These are phyloP conservation scores for Melanostoma scalare DNA, from an alignment of 2,888 invertebrate species.

Conservation along the genomic window DNA sequence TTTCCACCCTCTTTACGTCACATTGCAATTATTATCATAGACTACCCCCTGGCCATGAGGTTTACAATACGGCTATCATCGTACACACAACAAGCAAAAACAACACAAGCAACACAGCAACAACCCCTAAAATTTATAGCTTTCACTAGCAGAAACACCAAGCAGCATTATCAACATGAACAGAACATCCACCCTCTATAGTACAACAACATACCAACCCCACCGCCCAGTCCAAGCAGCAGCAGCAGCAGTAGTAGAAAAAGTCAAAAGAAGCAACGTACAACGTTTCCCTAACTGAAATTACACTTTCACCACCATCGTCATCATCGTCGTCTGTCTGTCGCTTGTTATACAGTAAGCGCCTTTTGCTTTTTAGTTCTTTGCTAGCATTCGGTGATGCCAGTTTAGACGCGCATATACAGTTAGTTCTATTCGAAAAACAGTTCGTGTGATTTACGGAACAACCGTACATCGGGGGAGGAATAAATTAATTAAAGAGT, in stretches of 20 bases:
- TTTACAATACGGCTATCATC: constrained; percentile 30
- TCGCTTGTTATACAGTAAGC: constrained; percentile 54
- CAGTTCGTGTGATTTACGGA: constrained; percentile 44
- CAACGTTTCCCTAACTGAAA: constrained; percentile 65
- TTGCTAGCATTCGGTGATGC: constrained; percentile 62
- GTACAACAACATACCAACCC: background rate
- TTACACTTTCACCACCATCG: constrained; percentile 66
- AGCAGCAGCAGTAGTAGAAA: constrained; percentile 31
- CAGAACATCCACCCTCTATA: constrained; percentile 45
- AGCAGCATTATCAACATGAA: constrained; percentile 46
- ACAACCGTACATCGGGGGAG: constrained; percentile 45
- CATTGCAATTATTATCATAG: constrained; percentile 69
- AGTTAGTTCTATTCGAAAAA: constrained; percentile 10
- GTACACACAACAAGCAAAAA: constrained; percentile 53
- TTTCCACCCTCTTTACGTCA: constrained; percentile 54
- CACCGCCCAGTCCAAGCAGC: constrained; percentile 30
- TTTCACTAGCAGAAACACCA: constrained; percentile 60
- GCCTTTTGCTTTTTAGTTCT: constrained; percentile 55
- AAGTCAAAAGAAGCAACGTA: constrained; percentile 53
- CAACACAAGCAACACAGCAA: constrained; percentile 43
- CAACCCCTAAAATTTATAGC: constrained; percentile 71
- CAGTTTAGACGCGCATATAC: constrained; percentile 55
- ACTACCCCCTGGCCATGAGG: constrained; percentile 40
- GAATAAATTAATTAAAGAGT: constrained; percentile 68
- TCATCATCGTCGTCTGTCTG: constrained; percentile 59